A percentile compares a stretch with the other conserved stretches of the same genome.
Conservation (phyloP, 2,888 invertebrate species). For the Cyrtodaria siliqua region DNA sequence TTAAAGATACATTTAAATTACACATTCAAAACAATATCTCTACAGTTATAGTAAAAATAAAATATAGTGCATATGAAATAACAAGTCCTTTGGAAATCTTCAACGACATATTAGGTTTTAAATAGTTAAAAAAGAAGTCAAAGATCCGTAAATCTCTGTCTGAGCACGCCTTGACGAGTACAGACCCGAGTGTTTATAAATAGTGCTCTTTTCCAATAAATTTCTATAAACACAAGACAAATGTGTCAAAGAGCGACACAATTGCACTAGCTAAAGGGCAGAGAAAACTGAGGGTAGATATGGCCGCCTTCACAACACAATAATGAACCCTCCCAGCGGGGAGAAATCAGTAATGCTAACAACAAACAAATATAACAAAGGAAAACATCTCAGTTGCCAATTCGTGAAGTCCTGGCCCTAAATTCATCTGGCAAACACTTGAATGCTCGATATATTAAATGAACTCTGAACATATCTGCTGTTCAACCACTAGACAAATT, state of each 20-base stretch:
- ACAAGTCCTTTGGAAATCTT: no score
- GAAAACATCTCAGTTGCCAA: no score
- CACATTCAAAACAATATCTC: no score
- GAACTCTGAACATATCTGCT: no score
- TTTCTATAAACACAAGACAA: slow-evolving; percentile 96
- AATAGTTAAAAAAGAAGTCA: no score
- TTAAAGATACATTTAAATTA: no score
- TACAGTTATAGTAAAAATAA: no score
- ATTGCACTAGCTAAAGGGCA: slow-evolving; percentile 83
- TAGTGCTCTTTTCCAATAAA: slow-evolving; percentile 94
- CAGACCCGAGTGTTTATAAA: slow-evolving; percentile 93
- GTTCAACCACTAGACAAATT: no score
- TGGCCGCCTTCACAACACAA: slow-evolving; percentile 22
- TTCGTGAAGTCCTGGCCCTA: neutral
- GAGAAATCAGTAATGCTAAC: slow-evolving; percentile 24
- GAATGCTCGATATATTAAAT: no score
- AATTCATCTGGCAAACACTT: neutral
- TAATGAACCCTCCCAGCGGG: slow-evolving; percentile 39
- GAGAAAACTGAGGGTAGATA: slow-evolving; percentile 62
- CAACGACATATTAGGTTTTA: no score
- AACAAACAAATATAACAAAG: neutral
- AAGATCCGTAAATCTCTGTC: no score
- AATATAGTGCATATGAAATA: no score
- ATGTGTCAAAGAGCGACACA: slow-evolving; percentile 76
- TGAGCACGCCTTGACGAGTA: slow-evolving; percentile 12